These are phyloP conservation scores for Pollachius pollachius DNA, from an alignment of 2,113 vertebrate species.

Conservation along the genomic window DNA sequence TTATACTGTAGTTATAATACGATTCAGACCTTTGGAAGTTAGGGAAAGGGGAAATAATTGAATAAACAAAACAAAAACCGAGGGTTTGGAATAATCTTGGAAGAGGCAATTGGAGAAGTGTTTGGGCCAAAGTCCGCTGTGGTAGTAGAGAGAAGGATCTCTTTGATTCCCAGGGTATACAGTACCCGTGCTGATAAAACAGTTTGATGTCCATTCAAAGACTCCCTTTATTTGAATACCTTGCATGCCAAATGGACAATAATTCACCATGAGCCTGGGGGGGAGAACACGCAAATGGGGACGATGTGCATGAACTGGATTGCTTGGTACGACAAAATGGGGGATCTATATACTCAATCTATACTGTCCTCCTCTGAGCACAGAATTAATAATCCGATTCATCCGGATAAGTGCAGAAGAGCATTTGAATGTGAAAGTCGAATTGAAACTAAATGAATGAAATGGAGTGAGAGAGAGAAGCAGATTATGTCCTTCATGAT, in stretches of 20 bases:
- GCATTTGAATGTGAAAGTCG: background rate
- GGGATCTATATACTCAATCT: background rate
- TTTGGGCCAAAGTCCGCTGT: no score
- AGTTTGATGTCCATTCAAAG: background rate
- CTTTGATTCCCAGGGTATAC: no score
- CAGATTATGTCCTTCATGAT: background rate
- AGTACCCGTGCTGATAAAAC: no score
- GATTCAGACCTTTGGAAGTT: no score
- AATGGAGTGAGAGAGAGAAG: background rate
- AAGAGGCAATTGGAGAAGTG: no score
- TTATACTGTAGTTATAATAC: no score
- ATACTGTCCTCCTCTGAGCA: background rate
- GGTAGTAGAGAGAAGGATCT: no score
- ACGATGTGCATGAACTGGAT: background rate
- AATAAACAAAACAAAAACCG: no score
- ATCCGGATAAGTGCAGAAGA: background rate
- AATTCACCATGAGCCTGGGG: background rate
- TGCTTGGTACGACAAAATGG: background rate
- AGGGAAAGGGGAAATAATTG: no score
- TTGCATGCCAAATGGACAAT: background rate
- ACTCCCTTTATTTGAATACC: background rate
- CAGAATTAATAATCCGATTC: background rate
- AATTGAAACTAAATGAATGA: background rate
- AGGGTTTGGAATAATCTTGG: no score
- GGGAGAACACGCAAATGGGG: background rate